phyloP scores from a whole-genome alignment of 37 sponge, comb jelly and placozoan genomes.

The Cliona cf. orientalis region DNA sequence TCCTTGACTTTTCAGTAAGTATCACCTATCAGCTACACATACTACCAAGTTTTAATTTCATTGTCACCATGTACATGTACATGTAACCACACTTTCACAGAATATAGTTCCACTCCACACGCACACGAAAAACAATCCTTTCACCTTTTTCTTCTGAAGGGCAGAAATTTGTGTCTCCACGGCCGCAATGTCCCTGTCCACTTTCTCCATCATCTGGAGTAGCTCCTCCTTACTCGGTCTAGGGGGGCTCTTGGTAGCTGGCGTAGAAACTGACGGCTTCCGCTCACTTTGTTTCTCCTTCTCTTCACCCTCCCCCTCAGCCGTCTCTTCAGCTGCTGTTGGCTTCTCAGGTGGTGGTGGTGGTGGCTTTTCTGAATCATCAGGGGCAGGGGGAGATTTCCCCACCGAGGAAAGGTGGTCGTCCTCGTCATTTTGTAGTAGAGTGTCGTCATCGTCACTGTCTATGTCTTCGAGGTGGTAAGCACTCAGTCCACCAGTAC shows the following conservation, averaged over 20 bases:
- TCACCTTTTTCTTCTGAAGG: conserved; percentile 71
- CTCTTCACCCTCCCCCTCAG: background rate
- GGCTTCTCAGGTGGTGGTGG: background rate
- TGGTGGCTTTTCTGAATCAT: background rate
- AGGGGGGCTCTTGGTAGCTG: background rate
- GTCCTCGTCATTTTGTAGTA: conserved; percentile 22
- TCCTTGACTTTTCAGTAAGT: no score
- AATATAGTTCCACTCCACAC: no score
- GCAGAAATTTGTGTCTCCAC: conserved; percentile 49
- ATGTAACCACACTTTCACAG: no score
- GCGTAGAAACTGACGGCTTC: background rate
- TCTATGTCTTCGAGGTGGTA: conserved; percentile 79
- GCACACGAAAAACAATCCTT: background rate
- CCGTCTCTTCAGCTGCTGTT: background rate
- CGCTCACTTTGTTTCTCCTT: background rate
- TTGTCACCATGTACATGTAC: no score
- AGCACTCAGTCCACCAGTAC: conserved; percentile 57
- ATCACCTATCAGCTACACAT: no score
- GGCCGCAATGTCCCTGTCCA: conserved; percentile 68
- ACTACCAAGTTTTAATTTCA: no score
- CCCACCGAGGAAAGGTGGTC: background rate
- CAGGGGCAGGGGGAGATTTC: background rate
- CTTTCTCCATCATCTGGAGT: conserved; percentile 71
- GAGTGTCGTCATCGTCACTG: conserved; percentile 74
- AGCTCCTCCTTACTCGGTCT: conserved; percentile 78